Percentiles rank a stretch among this genome's conserved stretches.
phyloP scores from a whole-genome alignment of 2,888 invertebrate species.

The Nymphalis c-album region DNA sequence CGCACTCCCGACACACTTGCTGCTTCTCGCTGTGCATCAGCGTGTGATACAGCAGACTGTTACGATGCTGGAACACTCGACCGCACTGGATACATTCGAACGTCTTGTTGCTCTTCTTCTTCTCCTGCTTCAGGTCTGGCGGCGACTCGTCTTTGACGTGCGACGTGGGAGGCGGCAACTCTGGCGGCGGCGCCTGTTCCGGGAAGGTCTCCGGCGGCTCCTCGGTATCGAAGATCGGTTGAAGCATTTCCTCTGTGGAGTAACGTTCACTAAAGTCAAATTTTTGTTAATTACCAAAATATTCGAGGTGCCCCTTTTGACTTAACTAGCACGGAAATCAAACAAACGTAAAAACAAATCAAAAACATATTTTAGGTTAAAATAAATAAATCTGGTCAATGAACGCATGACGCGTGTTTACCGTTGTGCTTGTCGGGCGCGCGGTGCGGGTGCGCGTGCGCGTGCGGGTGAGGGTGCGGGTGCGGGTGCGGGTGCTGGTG shows the following conservation, averaged over 20 bases:
- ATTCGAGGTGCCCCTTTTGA: too few relatives aligned
- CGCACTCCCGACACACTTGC: slow-evolving; percentile 89
- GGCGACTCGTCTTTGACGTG: slow-evolving; percentile 26
- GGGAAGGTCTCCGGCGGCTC: slow-evolving; percentile 44
- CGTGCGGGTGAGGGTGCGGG: slow-evolving; percentile 1
- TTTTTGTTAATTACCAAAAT: background rate
- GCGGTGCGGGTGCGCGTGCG: background rate
- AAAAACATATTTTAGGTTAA: too few relatives aligned
- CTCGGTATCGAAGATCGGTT: slow-evolving; percentile 65
- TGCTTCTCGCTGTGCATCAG: slow-evolving; percentile 89
- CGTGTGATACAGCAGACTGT: slow-evolving; percentile 92
- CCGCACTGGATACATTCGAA: slow-evolving; percentile 85
- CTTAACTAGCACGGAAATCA: too few relatives aligned
- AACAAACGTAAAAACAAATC: too few relatives aligned
- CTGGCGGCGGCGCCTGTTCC: slow-evolving; percentile 48
- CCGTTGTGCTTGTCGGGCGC: background rate
- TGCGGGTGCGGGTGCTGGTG: slow-evolving; percentile 16
- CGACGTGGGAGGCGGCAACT: slow-evolving; percentile 24
- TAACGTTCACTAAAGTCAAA: background rate
- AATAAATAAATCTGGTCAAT: too few relatives aligned
- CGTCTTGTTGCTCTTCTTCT: slow-evolving; percentile 62
- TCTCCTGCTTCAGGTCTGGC: slow-evolving; percentile 30
- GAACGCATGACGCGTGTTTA: too few relatives aligned
- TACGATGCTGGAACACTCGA: slow-evolving; percentile 89
- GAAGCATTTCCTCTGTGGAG: slow-evolving; percentile 67